Percentiles rank a stretch among this genome's conserved stretches.
Evolutionary conservation across 2,113 vertebrate genomes (phyloP).

Genomic region (Brachyhypopomus occidentalis): DNA sequence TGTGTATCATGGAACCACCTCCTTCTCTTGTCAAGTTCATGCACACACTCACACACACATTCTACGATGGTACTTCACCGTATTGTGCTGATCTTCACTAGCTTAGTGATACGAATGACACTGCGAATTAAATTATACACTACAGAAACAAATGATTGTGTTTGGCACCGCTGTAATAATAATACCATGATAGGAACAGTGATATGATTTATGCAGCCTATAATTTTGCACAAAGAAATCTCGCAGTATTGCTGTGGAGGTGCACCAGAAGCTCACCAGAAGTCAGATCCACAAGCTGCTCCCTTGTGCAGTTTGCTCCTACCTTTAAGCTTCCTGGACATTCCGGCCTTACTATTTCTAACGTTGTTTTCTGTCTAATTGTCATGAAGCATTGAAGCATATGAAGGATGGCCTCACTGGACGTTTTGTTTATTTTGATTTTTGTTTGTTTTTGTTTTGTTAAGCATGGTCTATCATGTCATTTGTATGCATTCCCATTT

Average conservation of each 20-base stretch:
- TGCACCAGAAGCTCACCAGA: neutral
- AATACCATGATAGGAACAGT: neutral
- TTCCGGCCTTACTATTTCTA: constrained; percentile 59
- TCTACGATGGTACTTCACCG: neutral
- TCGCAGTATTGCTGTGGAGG: neutral
- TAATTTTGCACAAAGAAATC: neutral
- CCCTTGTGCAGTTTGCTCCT: constrained; percentile 15
- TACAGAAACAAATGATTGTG: neutral
- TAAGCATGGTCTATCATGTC: constrained; percentile 54
- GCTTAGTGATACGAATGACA: neutral
- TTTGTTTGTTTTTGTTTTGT: constrained; percentile 28
- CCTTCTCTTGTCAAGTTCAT: neutral
- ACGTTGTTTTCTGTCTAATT: constrained; percentile 26
- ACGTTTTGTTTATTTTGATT: neutral
- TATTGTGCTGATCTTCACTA: neutral
- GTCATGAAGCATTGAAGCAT: constrained; percentile 25
- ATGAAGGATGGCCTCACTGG: constrained; percentile 36
- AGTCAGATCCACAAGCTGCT: constrained; percentile 1
- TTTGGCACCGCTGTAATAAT: neutral
- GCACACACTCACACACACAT: neutral
- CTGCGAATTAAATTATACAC: neutral
- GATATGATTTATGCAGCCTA: neutral
- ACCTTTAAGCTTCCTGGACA: constrained; percentile 28
- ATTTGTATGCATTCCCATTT: constrained; percentile 47
- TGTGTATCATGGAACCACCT: neutral